These are phyloP conservation scores for Aspidapion aeneum DNA, from an alignment of 2,888 invertebrate species.

Conservation along the genomic window DNA sequence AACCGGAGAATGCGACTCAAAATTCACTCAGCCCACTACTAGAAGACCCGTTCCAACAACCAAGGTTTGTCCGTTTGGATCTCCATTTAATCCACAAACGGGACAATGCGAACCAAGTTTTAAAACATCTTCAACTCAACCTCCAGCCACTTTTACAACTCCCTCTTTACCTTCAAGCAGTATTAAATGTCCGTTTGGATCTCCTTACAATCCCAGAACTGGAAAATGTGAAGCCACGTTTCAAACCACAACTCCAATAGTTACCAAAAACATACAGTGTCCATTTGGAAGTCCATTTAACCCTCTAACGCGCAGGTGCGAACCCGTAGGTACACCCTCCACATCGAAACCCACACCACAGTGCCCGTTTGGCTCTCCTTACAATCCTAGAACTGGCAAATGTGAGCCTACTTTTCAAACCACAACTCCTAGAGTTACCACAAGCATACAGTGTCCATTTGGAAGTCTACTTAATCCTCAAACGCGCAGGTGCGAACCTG, in stretches of 20 bases:
- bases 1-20: constrained; percentile 19
- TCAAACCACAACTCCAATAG: constrained; percentile 4
- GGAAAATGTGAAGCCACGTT: constrained; percentile 13
- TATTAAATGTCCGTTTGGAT: constrained; percentile 13
- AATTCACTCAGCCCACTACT: neutral
- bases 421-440: neutral
- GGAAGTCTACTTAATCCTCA: constrained; percentile 6
- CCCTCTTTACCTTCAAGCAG: neutral
- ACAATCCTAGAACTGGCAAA: constrained; percentile 15
- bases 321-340: constrained; percentile 3
- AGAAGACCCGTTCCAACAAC: neutral
- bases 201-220: constrained; percentile 9
- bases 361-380: constrained; percentile 13
- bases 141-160: neutral
- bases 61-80: constrained; percentile 5
- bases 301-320: constrained; percentile 11
- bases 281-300: constrained; percentile 11
- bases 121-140: neutral
- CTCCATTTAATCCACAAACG: constrained; percentile 5
- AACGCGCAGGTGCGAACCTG: constrained; percentile 5
- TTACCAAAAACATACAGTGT: neutral
- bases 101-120: constrained; percentile 8
- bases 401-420: constrained; percentile 13
- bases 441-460: constrained; percentile 2
- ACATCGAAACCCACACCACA: constrained; percentile 19